Evolutionary conservation across 2,113 vertebrate genomes (phyloP), one percentile per base, ranked within the genome.

Genomic region (Pterocles orientalis): DNA sequence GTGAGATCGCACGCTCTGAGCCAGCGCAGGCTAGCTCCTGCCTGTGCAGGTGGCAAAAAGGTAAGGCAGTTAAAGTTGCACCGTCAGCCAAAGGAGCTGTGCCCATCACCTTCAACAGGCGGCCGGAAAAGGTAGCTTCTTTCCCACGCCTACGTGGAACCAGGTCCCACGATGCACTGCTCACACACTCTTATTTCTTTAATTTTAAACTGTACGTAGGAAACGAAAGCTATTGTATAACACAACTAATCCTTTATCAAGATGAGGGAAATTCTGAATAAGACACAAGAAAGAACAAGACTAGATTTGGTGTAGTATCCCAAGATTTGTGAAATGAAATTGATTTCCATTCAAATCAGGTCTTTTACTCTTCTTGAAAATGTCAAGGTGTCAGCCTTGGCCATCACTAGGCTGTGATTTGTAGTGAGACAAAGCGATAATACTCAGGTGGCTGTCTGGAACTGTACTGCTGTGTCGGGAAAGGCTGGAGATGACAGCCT

Each of bases 361-460:
- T 97, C 88, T 97, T 98, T 98, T 98, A 97, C 94, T 98, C 92
- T 97, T 98, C 97, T 97, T 97, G 97, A 98, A 98, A 98, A 98
- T 98, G 97, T 97, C 97, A 97, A 90, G 75, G 94, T 98, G 97
- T 98, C 98, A 98, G 97, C 91, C 88, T 88, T 94, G 94, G 96
- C 96, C 93, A 96, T 97, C 97, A 97, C n/a, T 41, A 95, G 95
- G 41, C 71, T 73, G 87, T 97, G 98, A 98, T 98, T 98, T 98
- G 98, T 98, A 94, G 96, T 58, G 96, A 98, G 95, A 98, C 96
- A 97, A 97, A 97, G 91, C 9, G 51, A 97, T 98, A 97, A 98
- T 97, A 98, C 98, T 98, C 97, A 98, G 98, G 98, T 99, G 98
- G 98, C 98, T 98, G 98, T 99, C 98, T 99, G 98, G 98, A 98